Conservation (phyloP, 2,113 vertebrate species). For the Sphyrna mokarran region DNA sequence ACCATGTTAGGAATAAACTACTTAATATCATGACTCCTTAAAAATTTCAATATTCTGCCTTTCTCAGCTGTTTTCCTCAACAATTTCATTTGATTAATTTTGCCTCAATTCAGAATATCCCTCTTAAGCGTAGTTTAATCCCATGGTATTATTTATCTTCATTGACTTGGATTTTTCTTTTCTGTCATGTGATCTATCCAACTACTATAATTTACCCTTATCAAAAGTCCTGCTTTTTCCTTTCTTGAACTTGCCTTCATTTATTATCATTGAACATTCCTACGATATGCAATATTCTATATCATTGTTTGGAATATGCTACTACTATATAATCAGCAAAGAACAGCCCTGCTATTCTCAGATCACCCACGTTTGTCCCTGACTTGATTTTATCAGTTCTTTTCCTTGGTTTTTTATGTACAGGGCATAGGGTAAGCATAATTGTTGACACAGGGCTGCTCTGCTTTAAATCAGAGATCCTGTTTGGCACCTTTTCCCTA, state of each 20-base stretch:
- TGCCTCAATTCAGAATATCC: not conserved
- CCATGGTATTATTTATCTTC: not conserved
- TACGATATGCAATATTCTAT: not conserved
- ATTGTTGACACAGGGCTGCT: not conserved
- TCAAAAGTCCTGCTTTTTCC: not conserved
- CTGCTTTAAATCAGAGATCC: constrained; percentile 21
- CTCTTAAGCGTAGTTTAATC: not conserved
- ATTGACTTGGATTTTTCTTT: not conserved
- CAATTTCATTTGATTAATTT: not conserved
- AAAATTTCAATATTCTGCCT: not conserved
- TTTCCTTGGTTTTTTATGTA: not conserved
- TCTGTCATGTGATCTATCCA: not conserved
- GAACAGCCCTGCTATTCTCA: constrained; percentile 14
- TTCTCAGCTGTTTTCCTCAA: not conserved
- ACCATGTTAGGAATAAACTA: not conserved
- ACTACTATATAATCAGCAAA: not conserved
- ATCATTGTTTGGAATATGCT: not conserved
- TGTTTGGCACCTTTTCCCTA: not conserved
- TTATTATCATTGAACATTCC: constrained; percentile 15
- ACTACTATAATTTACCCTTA: not conserved
- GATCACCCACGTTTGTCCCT: not conserved
- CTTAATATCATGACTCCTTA: not conserved
- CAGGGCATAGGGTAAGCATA: constrained; percentile 19
- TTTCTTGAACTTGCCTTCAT: not conserved
- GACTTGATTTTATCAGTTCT: not conserved